Evolutionary conservation across 2,888 invertebrate genomes (phyloP).

Genomic region (Phyllotreta striolata): DNA sequence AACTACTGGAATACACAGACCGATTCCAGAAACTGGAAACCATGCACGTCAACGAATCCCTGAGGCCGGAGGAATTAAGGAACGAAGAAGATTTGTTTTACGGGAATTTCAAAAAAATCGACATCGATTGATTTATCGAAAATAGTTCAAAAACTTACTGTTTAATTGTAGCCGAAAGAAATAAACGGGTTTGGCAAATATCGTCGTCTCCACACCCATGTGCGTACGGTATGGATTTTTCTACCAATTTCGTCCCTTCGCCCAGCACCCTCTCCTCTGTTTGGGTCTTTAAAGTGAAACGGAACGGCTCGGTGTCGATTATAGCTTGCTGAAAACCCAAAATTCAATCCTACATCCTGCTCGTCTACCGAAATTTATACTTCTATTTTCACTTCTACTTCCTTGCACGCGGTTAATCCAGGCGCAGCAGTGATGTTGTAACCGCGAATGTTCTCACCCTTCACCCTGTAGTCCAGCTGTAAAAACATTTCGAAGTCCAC

Average conservation of each 20-base stretch:
- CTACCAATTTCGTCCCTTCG: conserved; percentile 35
- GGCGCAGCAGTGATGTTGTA: conserved; percentile 20
- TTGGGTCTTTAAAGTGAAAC: conserved; percentile 34
- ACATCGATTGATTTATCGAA: background rate
- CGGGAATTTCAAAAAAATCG: conserved; percentile 16
- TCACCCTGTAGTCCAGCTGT: conserved; percentile 36
- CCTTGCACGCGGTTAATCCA: conserved; percentile 16
- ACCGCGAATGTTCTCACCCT: conserved; percentile 20
- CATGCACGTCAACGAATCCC: conserved; percentile 3
- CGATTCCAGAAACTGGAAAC: conserved; percentile 19
- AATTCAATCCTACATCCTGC: background rate
- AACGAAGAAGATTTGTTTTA: conserved; percentile 8
- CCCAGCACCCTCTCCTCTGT: conserved; percentile 34
- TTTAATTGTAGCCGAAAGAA: conserved; percentile 15
- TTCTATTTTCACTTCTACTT: conserved; percentile 25
- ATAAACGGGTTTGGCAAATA: conserved; percentile 43
- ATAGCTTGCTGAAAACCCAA: conserved; percentile 35
- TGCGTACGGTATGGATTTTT: conserved; percentile 41
- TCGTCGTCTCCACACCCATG: conserved; percentile 47
- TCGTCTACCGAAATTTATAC: conserved; percentile 26
- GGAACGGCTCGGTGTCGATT: conserved; percentile 40
- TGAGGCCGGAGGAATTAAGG: conserved; percentile 7
- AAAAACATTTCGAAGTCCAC: conserved; percentile 31
- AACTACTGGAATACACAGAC: conserved; percentile 10
- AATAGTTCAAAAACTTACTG: too few species aligned